Evolutionary conservation across 2,888 invertebrate species (phyloP).

Genomic region (Idaea aversata): DNA sequence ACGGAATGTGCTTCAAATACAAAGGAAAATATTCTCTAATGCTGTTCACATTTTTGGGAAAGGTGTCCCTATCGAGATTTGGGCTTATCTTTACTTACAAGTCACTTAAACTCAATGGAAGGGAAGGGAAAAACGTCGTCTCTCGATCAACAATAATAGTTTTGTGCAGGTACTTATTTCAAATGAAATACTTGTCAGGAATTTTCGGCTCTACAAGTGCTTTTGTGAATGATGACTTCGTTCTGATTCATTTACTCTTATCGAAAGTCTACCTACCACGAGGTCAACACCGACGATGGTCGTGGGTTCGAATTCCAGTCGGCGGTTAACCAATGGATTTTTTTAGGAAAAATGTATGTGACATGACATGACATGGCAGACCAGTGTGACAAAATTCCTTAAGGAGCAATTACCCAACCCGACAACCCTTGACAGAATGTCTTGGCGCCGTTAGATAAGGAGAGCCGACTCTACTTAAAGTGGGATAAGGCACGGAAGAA

Average conservation of each 20-base stretch:
- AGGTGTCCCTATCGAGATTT: not conserved
- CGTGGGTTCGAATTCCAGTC: too few species aligned
- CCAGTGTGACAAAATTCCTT: too few species aligned
- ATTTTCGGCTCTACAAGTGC: not conserved
- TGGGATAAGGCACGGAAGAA: too few species aligned
- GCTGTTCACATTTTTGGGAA: not conserved
- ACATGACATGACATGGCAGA: too few species aligned
- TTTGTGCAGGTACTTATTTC: not conserved
- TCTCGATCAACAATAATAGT: slow-evolving; percentile 3
- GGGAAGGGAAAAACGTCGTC: not conserved
- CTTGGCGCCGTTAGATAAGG: too few species aligned
- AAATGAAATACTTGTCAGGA: not conserved
- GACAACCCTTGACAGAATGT: too few species aligned
- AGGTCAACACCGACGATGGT: not conserved
- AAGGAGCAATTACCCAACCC: too few species aligned
- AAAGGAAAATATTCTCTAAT: not conserved
- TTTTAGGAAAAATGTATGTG: too few species aligned
- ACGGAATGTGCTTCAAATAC: not conserved
- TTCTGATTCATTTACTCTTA: not conserved
- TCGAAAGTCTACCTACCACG: not conserved
- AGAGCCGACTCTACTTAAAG: too few species aligned
- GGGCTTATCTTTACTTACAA: not conserved
- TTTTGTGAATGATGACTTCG: not conserved
- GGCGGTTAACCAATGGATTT: too few species aligned
- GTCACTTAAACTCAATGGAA: not conserved